phyloP scores from a whole-genome alignment of 2,797 vertebrate species.

The Sebastes variabilis region DNA sequence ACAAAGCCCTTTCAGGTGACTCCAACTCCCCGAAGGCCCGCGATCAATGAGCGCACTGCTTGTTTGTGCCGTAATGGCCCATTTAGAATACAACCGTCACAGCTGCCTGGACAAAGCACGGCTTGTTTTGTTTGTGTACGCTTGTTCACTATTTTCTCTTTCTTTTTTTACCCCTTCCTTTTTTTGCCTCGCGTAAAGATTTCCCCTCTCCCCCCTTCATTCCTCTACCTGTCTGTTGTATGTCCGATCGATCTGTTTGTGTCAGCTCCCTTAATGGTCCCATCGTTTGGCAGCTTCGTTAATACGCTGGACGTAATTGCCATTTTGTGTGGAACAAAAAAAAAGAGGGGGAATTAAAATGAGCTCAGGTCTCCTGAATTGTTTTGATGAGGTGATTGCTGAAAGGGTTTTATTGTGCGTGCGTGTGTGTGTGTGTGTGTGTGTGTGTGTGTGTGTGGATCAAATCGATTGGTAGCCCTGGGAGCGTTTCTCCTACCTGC shows the following conservation, averaged over 20 bases:
- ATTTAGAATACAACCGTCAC: conserved; percentile 74
- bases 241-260: conserved; percentile 81
- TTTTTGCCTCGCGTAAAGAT: conserved; percentile 53
- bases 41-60: conserved; percentile 69
- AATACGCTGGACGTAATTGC: conserved; percentile 76
- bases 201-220: background rate
- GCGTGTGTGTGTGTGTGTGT: conserved; percentile 23
- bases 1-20: conserved; percentile 64
- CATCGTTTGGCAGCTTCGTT: conserved; percentile 67
- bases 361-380: conserved; percentile 64
- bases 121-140: conserved; percentile 65
- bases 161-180: conserved; percentile 18
- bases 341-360: conserved; percentile 64
- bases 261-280: conserved; percentile 71
- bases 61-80: conserved; percentile 76
- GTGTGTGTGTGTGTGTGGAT: conserved; percentile 35
- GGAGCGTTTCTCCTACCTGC: conserved; percentile 72
- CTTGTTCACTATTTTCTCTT: conserved; percentile 41
- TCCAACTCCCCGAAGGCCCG: conserved; percentile 40
- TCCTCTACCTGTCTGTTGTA: conserved; percentile 58
- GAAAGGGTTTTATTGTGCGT: conserved; percentile 46
- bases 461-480: conserved; percentile 72
- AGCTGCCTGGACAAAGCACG: conserved; percentile 61
- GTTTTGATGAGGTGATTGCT: conserved; percentile 76
- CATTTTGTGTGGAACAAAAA: conserved; percentile 64